Conservation (phyloP, 2,888 invertebrate genomes). For the Lasius platythorax region DNA sequence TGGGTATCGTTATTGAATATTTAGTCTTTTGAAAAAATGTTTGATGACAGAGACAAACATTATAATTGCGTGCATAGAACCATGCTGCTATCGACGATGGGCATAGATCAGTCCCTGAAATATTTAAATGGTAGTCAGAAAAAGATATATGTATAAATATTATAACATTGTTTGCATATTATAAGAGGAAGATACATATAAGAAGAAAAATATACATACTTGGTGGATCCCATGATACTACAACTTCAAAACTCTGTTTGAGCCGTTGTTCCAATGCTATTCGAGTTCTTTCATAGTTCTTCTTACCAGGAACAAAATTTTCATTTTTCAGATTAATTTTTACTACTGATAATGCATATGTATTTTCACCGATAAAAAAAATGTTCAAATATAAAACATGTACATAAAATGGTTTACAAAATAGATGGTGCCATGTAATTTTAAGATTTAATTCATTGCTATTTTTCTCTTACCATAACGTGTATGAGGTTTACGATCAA, state of each 20-base stretch:
- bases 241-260: conserved; percentile 84
- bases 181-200: not conserved
- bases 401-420: conserved; percentile 34
- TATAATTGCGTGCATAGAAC: conserved; percentile 86
- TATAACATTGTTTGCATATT: conserved; percentile 17
- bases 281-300: conserved; percentile 85
- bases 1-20: conserved; percentile 85
- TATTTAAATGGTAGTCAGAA: conserved; percentile 37
- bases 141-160: conserved; percentile 6
- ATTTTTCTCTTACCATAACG: conserved; percentile 86
- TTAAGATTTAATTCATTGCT: not conserved
- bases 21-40: conserved; percentile 81
- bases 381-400: conserved; percentile 58
- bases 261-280: conserved; percentile 83
- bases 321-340: conserved; percentile 86
- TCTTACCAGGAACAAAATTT: conserved; percentile 86
- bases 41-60: conserved; percentile 86
- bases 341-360: conserved; percentile 85
- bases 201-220: conserved; percentile 75
- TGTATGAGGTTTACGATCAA: conserved; percentile 83
- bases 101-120: conserved; percentile 85
- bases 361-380: conserved; percentile 60
- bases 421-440: not conserved
- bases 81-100: conserved; percentile 89
- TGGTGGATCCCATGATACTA: conserved; percentile 87